Evolutionary conservation across 2,888 invertebrate genomes (phyloP).

Genomic region (Alentia gelatinosa): DNA sequence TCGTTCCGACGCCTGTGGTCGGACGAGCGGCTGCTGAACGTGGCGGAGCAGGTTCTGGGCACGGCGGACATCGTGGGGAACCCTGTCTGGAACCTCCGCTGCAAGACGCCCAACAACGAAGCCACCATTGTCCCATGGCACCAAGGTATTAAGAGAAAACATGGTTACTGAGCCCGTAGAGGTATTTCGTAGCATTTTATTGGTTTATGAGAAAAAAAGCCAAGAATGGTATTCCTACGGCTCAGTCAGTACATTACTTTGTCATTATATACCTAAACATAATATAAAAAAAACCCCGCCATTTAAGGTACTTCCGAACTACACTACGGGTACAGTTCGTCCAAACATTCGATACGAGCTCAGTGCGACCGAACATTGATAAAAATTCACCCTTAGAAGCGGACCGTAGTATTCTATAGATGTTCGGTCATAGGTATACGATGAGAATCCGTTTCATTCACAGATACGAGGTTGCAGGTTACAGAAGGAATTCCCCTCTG

Average conservation of each 20-base stretch:
- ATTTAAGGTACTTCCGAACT: not conserved
- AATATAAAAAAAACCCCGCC: not conserved
- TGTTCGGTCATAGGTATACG: too few species aligned
- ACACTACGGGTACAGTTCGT: not conserved
- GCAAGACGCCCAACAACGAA: conserved; percentile 76
- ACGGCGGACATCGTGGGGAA: conserved; percentile 75
- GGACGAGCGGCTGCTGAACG: conserved; percentile 74
- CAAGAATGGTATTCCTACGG: not conserved
- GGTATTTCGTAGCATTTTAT: not conserved
- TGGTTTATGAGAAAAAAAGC: not conserved
- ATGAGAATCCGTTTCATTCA: too few species aligned
- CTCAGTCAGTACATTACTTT: not conserved
- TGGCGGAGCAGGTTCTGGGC: conserved; percentile 77
- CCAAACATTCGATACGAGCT: too few species aligned
- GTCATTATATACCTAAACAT: not conserved
- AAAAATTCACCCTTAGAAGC: too few species aligned
- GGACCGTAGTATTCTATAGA: too few species aligned
- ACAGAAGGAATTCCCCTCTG: too few species aligned
- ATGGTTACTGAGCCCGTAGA: too few species aligned
- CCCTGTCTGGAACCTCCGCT: conserved; percentile 78
- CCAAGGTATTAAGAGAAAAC: too few species aligned
- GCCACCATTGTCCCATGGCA: conserved; percentile 79
- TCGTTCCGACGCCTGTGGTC: conserved; percentile 74
- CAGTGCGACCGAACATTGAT: too few species aligned
- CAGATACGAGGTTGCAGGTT: too few species aligned